Conservation (phyloP, 2,888 invertebrate genomes). For the Oligia strigilis region DNA sequence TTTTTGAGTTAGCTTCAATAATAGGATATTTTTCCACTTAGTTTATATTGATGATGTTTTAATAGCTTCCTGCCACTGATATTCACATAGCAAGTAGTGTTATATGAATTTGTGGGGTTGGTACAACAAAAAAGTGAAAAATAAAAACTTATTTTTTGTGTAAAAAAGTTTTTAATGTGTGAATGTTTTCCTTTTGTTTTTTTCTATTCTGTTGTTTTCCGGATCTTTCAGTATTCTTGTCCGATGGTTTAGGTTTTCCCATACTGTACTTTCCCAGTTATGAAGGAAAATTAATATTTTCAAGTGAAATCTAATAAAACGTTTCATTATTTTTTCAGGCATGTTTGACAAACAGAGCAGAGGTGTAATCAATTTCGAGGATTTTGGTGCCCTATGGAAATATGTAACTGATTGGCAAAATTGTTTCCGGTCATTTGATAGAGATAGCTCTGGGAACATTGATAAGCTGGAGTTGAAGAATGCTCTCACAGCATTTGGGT, state of each 20-base stretch:
- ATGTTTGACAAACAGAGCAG: conserved; percentile 98
- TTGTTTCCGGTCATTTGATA: conserved; percentile 98
- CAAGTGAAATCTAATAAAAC: background rate
- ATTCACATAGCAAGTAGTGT: too few species aligned
- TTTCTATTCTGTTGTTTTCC: conserved; percentile 1
- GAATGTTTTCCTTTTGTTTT: background rate
- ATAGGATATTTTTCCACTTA: too few species aligned
- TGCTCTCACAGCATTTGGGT: conserved; percentile 97
- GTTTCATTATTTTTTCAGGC: conserved; percentile 86
- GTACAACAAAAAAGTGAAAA: too few species aligned
- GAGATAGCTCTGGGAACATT: conserved; percentile 97
- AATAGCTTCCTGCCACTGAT: too few species aligned
- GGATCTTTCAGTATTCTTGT: background rate
- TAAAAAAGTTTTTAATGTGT: background rate
- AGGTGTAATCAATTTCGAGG: conserved; percentile 98
- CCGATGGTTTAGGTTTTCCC: background rate
- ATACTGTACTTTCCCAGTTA: background rate
- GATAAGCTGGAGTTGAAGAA: conserved; percentile 97
- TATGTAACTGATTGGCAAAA: conserved; percentile 99
- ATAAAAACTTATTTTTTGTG: too few species aligned
- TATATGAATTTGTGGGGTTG: too few species aligned
- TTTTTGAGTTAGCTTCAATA: too few species aligned
- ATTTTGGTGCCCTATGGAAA: conserved; percentile 99
- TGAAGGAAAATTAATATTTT: background rate
- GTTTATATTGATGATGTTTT: too few species aligned